These are phyloP conservation scores for Drosophila obscura DNA, from an alignment of 1,140 invertebrate genomes.

Conservation along the genomic window DNA sequence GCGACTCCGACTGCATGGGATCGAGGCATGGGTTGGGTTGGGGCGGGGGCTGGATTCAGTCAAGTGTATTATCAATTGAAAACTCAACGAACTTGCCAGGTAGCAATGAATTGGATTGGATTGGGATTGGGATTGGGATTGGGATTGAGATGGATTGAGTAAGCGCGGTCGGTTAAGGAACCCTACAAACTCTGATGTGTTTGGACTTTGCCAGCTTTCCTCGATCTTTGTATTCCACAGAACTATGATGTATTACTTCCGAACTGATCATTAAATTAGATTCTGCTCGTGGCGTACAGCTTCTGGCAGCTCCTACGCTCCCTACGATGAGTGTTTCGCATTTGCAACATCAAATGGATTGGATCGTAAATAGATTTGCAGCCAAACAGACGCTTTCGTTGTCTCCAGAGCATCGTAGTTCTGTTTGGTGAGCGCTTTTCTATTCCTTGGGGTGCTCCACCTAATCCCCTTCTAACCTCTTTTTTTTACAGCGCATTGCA, in stretches of 20 bases:
- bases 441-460: too few species aligned
- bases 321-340: too few species aligned
- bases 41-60: slow-evolving; percentile 43
- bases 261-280: too few species aligned
- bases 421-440: too few species aligned
- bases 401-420: too few species aligned
- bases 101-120: slow-evolving; percentile 45
- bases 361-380: too few species aligned
- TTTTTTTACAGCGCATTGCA: slow-evolving; percentile 17
- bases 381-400: too few species aligned
- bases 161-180: slow-evolving; percentile 31
- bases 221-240: neutral
- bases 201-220: neutral
- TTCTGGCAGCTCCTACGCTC: too few species aligned
- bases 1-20: neutral
- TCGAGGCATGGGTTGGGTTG: neutral
- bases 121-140: slow-evolving; percentile 22
- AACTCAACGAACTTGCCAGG: slow-evolving; percentile 70
- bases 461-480: too few species aligned
- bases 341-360: too few species aligned
- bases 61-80: slow-evolving; percentile 79
- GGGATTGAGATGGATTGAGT: slow-evolving; percentile 55
- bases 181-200: neutral
- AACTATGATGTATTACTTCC: neutral
- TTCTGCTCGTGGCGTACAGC: too few species aligned